Base-by-base conservation (phyloP, 2,113 vertebrate genomes). In the Heterochromis multidens region DNA sequence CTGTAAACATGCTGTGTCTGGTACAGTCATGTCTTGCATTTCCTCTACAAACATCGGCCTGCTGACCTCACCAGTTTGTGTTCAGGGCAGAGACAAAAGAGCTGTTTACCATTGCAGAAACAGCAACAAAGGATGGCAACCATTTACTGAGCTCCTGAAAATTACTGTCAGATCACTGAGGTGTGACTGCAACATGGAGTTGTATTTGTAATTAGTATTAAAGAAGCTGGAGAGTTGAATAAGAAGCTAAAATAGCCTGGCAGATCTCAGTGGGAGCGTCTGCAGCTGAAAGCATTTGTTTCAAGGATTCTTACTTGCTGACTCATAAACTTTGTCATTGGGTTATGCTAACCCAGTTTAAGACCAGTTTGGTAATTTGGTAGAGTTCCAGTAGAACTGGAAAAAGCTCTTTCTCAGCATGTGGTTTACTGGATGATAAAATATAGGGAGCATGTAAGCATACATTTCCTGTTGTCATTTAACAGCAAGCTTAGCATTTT, bases 51-150 rank as follows among this genome's bases (percentile, higher is more conserved):
- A 90, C 87, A 90, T 3, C 3, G 67, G 23, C 35, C 62, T 72
- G 90, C 95, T 91, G 87, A 93, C 87, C 86, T 91, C 88, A 92
- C 90, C 86, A 76, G 77, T 93, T 90, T 88, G 77, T 79, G 23
- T 74, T 83, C 52, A 56, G 58, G 12, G 56, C 56, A 80, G 49
- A 82, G 49, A 94, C 93, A 94, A 94, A 95, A 86, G 83, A 88
- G 67, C 56, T 80, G 80, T 93, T 81, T 80, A 88, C 77, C 65
- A 2, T 60, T 61, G 88, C 85, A 86, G 79, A 80, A 92, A 82
- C 6, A 1, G 19, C 79, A 84, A 89, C 88, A 91, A 90, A 89
- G 63, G 79, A 49, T 49, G 77, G 60, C 60, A 79, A 37, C 46
- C 12, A 19, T 57, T 54, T 19, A 61, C 70, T 49, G 60, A 76